phyloP scores from a whole-genome alignment of 1,140 invertebrate genomes.

The Lutraria rhynchaena region DNA sequence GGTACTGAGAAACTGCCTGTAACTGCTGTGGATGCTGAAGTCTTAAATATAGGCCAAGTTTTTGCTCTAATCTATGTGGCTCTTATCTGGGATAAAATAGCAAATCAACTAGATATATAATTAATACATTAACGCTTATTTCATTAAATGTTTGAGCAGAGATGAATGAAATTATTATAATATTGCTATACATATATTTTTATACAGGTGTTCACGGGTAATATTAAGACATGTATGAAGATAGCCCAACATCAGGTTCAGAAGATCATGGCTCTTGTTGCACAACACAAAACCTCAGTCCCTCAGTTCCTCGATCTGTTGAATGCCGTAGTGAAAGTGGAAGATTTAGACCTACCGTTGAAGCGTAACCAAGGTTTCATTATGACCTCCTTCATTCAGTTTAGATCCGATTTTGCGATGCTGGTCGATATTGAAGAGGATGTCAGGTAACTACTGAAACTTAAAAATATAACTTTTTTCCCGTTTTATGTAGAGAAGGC shows the following conservation, averaged over 20 bases:
- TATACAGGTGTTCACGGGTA: constrained; percentile 78
- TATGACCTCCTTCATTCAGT: constrained; percentile 82
- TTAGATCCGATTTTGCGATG: constrained; percentile 73
- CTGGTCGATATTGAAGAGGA: constrained; percentile 74
- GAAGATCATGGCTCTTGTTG: constrained; percentile 77
- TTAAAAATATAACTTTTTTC: too few species aligned
- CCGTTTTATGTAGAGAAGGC: too few species aligned
- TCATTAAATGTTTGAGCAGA: too few species aligned
- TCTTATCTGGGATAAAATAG: too few species aligned
- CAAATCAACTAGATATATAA: too few species aligned
- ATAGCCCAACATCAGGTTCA: constrained; percentile 76
- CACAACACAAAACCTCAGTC: constrained; percentile 69
- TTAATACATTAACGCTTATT: too few species aligned
- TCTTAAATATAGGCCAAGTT: too few species aligned
- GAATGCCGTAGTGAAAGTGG: constrained; percentile 79
- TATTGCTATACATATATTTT: background rate
- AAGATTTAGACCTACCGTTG: constrained; percentile 79
- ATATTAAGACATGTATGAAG: constrained; percentile 79
- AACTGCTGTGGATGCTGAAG: too few species aligned
- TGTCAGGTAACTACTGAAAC: constrained; percentile 64
- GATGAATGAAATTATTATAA: too few species aligned
- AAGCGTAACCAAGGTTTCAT: constrained; percentile 81
- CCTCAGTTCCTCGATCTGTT: constrained; percentile 80
- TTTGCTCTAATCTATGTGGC: too few species aligned
- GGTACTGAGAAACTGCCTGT: too few species aligned